Evolutionary conservation across 2,888 invertebrate species (phyloP).

Genomic region (Nemurella pictetii): DNA sequence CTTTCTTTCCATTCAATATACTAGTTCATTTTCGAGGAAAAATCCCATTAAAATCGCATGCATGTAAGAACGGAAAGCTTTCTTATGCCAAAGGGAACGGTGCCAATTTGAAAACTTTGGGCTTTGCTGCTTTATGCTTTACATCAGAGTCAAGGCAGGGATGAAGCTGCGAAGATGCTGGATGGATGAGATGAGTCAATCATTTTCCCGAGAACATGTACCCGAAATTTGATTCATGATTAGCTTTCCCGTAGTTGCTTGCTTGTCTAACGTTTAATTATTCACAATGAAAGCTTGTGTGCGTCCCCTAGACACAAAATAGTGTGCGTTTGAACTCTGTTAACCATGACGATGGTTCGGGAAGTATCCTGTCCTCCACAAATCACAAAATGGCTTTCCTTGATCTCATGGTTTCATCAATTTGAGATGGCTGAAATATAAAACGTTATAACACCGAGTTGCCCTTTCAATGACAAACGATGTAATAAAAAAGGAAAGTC

Average conservation of each 20-base stretch:
- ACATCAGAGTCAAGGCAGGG: background rate
- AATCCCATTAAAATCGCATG: background rate
- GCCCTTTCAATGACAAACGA: background rate
- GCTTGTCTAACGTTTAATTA: background rate
- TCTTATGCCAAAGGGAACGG: constrained; percentile 6
- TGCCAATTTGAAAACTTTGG: constrained; percentile 13
- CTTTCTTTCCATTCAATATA: background rate
- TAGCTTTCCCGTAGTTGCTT: background rate
- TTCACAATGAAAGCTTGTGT: background rate
- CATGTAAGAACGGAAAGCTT: background rate
- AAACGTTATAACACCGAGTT: background rate
- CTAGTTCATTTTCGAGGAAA: background rate
- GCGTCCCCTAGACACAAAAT: background rate
- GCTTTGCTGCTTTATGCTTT: background rate
- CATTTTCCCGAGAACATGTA: background rate
- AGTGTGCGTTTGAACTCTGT: background rate
- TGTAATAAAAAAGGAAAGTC: background rate
- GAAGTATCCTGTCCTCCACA: background rate
- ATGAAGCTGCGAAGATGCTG: background rate
- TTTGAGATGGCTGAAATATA: background rate
- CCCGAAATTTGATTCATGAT: background rate
- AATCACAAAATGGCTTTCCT: background rate
- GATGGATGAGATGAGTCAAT: background rate
- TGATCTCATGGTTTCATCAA: background rate
- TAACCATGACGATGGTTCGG: background rate